phyloP scores from a whole-genome alignment of 30 jellyfish, hydroid and myxozoan species.

The Hydra vulgaris region DNA sequence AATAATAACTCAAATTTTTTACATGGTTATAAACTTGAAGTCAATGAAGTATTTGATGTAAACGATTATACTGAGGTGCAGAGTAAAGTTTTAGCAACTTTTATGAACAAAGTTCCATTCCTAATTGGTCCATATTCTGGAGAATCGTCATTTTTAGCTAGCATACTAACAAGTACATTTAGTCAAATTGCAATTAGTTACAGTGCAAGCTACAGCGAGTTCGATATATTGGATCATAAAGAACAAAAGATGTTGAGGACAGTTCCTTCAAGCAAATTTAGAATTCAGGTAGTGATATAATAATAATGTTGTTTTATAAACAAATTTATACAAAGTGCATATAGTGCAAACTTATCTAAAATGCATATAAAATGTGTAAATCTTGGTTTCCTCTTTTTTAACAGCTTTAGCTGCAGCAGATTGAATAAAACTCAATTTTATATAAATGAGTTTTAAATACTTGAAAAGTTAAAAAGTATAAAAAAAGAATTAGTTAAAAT shows the following conservation, averaged over 20 bases:
- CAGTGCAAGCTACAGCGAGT: slow-evolving; percentile 48
- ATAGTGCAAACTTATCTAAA: neutral
- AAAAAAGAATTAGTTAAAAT: no score
- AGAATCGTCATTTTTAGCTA: slow-evolving; percentile 15
- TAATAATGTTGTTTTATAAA: neutral
- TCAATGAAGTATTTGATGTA: slow-evolving; percentile 3
- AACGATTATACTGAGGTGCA: slow-evolving; percentile 4
- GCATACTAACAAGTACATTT: slow-evolving; percentile 19
- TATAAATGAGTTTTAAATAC: no score
- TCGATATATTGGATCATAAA: slow-evolving; percentile 10
- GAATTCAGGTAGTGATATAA: slow-evolving; percentile 14
- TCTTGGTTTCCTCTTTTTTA: no score
- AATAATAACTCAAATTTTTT: slow-evolving; percentile 42
- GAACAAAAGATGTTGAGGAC: slow-evolving; percentile 52
- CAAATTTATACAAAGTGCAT: neutral
- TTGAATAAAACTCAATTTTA: no score
- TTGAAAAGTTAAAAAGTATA: no score
- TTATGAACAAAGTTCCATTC: slow-evolving; percentile 21
- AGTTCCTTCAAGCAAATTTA: slow-evolving; percentile 60
- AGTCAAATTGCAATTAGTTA: slow-evolving; percentile 38
- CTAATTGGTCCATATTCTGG: slow-evolving; percentile 29
- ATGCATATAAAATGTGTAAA: no score
- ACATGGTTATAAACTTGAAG: slow-evolving; percentile 39
- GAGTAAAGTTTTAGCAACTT: slow-evolving; percentile 12
- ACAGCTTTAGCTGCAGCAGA: no score